phyloP scores from a whole-genome alignment of 2,888 invertebrate genomes.

The Drosophila setosimentum region DNA sequence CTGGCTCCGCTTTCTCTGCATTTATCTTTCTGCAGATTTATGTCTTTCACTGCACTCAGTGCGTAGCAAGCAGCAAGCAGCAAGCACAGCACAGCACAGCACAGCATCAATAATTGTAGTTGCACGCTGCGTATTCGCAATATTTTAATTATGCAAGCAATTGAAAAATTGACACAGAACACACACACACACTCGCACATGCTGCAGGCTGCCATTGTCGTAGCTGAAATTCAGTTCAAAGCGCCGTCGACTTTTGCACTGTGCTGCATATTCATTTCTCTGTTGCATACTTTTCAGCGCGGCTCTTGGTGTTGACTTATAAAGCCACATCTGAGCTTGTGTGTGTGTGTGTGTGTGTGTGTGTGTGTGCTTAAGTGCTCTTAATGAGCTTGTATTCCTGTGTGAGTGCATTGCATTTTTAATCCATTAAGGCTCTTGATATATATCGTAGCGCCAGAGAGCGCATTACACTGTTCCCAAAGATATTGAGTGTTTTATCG shows the following conservation, averaged over 20 bases:
- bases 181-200: conserved; percentile 7
- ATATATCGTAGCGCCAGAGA: conserved; percentile 18
- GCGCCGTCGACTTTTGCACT: conserved; percentile 46
- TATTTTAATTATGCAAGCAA: conserved; percentile 71
- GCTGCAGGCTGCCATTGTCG: conserved; percentile 8
- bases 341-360: background rate
- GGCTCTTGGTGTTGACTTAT: conserved; percentile 41
- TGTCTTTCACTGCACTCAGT: conserved; percentile 48
- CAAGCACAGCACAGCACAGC: conserved; percentile 8
- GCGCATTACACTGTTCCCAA: conserved; percentile 13
- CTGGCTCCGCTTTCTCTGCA: conserved; percentile 8
- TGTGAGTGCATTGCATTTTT: conserved; percentile 40
- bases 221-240: conserved; percentile 50
- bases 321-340: conserved; percentile 28
- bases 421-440: conserved; percentile 54
- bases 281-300: conserved; percentile 36
- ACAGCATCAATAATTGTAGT: conserved; percentile 62
- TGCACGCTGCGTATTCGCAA: conserved; percentile 64
- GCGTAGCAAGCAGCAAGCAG: conserved; percentile 14
- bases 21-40: conserved; percentile 56
- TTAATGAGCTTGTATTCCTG: conserved; percentile 21
- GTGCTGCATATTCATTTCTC: conserved; percentile 26
- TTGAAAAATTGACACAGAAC: conserved; percentile 53
- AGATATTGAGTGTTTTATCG: background rate
- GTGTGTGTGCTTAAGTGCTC: conserved; percentile 10